These are phyloP conservation scores for Caenorhabditis sp. DNA, from an alignment of 2,888 invertebrate species.

Conservation along the genomic window DNA sequence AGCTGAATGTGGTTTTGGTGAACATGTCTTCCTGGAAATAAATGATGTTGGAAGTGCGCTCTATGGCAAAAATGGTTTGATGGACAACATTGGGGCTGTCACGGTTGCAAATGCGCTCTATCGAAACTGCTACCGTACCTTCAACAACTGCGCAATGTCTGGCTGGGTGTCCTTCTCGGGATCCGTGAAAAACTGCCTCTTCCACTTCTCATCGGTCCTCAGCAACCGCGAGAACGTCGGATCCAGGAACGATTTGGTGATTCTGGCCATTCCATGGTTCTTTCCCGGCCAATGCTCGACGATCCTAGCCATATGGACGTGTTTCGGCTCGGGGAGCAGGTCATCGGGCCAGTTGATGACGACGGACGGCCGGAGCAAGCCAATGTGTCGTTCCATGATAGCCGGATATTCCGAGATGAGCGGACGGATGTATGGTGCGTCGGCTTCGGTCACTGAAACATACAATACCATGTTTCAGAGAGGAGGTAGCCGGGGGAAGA, in stretches of 20 bases:
- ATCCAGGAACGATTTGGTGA: conserved; percentile 9
- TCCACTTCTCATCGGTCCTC: conserved; percentile 19
- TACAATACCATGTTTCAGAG: too few species aligned
- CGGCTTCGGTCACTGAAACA: conserved; percentile 19
- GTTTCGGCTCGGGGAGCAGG: conserved; percentile 11
- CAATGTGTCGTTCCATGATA: conserved; percentile 19
- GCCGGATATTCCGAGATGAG: conserved; percentile 6
- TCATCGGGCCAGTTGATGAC: neutral
- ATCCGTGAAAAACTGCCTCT: conserved; percentile 11
- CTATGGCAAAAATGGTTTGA: too few species aligned
- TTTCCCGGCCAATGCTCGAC: conserved; percentile 15
- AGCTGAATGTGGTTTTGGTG: conserved; percentile 3
- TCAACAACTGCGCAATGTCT: conserved; percentile 1
- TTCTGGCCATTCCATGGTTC: neutral
- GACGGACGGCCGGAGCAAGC: conserved; percentile 6
- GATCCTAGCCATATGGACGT: conserved; percentile 16
- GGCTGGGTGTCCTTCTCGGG: neutral
- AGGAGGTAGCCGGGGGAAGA: too few species aligned
- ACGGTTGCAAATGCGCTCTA: neutral
- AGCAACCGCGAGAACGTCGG: conserved; percentile 1
- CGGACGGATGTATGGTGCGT: neutral
- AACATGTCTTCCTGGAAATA: conserved; percentile 21
- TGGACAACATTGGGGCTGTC: too few species aligned
- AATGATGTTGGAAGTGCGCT: too few species aligned
- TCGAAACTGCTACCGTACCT: neutral